A percentile compares a stretch with the other conserved stretches of the same genome.
These are phyloP conservation scores for Himalopsyche japonica DNA, from an alignment of 2,888 invertebrate genomes.

Conservation along the genomic window DNA sequence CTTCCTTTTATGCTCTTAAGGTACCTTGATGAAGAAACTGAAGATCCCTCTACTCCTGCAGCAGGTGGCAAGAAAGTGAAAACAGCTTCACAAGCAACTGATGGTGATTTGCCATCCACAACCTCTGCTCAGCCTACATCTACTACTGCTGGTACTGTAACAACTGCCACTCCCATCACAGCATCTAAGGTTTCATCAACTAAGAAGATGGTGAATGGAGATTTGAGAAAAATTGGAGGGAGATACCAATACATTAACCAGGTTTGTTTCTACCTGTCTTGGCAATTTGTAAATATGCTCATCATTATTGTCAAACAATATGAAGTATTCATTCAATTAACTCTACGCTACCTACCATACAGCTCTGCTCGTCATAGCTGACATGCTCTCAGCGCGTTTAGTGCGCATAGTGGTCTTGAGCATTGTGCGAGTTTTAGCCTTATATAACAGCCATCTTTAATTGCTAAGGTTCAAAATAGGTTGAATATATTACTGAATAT, in stretches of 20 bases:
- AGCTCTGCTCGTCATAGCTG: too few relatives aligned
- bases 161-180: neutral
- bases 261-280: neutral
- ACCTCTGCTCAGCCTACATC: neutral
- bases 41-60: slow-evolving; percentile 51
- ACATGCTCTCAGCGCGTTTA: too few relatives aligned
- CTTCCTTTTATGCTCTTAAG: slow-evolving; percentile 43
- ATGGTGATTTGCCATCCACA: neutral
- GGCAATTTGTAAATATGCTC: too few relatives aligned
- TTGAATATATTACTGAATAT: too few relatives aligned
- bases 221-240: neutral
- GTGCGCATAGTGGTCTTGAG: too few relatives aligned
- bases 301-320: too few relatives aligned
- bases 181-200: slow-evolving; percentile 14
- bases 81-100: neutral
- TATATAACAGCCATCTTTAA: too few relatives aligned
- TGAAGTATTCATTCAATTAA: too few relatives aligned
- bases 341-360: too few relatives aligned
- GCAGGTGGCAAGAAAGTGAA: slow-evolving; percentile 50
- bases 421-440: too few relatives aligned
- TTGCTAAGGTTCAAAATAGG: too few relatives aligned
- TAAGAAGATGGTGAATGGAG: slow-evolving; percentile 16
- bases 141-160: neutral
- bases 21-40: slow-evolving; percentile 57
- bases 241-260: neutral